Conservation (phyloP, 2,797 vertebrate genomes). For the Sciurus carolinensis region DNA sequence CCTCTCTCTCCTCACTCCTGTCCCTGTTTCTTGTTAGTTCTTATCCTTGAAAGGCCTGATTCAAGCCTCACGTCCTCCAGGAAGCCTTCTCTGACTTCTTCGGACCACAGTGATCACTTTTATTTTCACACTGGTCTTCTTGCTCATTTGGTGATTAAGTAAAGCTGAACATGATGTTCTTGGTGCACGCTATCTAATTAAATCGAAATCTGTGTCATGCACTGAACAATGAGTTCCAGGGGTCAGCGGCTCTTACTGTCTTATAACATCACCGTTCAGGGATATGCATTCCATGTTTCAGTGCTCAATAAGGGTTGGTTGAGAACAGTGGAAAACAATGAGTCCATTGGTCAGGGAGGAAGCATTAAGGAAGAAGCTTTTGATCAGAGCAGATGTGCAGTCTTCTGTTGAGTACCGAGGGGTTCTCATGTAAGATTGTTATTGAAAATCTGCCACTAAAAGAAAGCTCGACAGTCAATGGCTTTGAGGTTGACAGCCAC, state of each 20-base stretch:
- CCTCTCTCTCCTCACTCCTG: neutral
- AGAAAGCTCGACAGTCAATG: neutral
- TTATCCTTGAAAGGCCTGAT: neutral
- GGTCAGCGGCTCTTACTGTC: neutral
- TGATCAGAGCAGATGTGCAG: neutral
- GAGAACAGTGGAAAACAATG: neutral
- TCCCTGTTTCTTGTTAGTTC: neutral
- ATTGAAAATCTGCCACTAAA: neutral
- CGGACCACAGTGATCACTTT: neutral
- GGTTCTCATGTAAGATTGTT: neutral
- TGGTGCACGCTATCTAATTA: neutral
- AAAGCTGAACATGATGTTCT: neutral
- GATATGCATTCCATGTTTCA: neutral
- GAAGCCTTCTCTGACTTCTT: neutral
- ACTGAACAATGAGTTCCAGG: neutral
- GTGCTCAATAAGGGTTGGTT: neutral
- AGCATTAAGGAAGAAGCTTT: neutral
- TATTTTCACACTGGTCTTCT: neutral
- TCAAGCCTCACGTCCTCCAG: neutral
- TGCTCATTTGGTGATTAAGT: neutral
- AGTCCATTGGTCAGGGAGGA: neutral
- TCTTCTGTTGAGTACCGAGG: neutral
- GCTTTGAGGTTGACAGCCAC: neutral
- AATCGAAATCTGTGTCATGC: neutral
- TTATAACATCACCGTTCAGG: neutral